Evolutionary conservation across 2,113 vertebrate genomes (phyloP).

Genomic region (Alectura lathami): DNA sequence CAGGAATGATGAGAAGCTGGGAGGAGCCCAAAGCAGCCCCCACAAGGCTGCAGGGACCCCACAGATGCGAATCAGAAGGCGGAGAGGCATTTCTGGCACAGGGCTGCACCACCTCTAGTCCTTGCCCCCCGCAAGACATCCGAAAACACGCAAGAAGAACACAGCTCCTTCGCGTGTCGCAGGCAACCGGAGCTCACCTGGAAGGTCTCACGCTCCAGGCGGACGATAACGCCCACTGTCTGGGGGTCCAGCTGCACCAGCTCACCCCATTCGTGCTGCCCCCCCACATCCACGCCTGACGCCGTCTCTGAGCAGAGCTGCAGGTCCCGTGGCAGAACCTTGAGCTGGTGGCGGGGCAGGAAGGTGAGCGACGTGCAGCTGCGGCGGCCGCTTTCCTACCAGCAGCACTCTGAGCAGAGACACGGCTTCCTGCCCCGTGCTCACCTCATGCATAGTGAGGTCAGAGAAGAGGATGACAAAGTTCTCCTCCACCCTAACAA

Average conservation of each 20-base stretch:
- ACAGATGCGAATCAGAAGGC: not conserved
- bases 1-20: accelerated
- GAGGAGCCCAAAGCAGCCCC: accelerated
- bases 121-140: not conserved
- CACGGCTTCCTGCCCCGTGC: accelerated
- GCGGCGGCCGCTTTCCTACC: accelerated
- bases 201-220: slow-evolving; percentile 93
- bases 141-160: not conserved
- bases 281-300: slow-evolving; percentile 91
- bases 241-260: slow-evolving; percentile 93
- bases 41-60: not conserved
- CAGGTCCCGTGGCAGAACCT: slow-evolving; percentile 91
- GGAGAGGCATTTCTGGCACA: too few relatives aligned
- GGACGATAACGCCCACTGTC: slow-evolving; percentile 91
- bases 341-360: slow-evolving; percentile 74
- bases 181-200: slow-evolving; percentile 76
- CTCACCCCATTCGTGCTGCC: slow-evolving; percentile 96
- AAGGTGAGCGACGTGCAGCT: accelerated
- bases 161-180: not conserved
- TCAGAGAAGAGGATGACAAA: slow-evolving; percentile 96
- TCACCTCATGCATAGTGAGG: slow-evolving; percentile 94
- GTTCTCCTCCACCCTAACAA: slow-evolving; percentile 95
- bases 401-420: too few relatives aligned
- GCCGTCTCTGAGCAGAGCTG: slow-evolving; percentile 97
- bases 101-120: not conserved